A percentile compares a stretch with the other conserved stretches of the same genome.
phyloP scores from a whole-genome alignment of 2,888 invertebrate genomes.

The Azorinus chamasolen region DNA sequence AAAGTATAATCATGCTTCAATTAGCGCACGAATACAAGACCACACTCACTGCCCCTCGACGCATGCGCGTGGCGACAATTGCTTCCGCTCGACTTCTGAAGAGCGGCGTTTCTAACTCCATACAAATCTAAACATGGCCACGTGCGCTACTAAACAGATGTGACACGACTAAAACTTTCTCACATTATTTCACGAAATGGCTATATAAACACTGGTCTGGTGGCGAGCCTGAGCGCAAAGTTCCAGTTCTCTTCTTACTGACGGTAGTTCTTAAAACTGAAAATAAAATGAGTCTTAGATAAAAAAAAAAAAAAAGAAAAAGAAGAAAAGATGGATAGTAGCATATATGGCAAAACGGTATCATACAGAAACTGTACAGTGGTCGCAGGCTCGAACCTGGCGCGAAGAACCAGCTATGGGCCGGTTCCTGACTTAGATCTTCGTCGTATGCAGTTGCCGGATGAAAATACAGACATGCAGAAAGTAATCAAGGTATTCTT shows the following conservation, averaged over 20 bases:
- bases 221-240: no score
- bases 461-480: no score
- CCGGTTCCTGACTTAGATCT: conserved; percentile 31
- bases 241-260: no score
- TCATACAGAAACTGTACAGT: neutral
- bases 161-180: conserved; percentile 47
- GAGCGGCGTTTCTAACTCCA: conserved; percentile 36
- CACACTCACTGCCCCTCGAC: conserved; percentile 40
- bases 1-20: conserved; percentile 54
- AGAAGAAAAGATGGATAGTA: no score
- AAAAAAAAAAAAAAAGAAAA: no score
- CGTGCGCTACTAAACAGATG: conserved; percentile 58
- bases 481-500: no score
- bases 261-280: no score
- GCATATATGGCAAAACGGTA: no score
- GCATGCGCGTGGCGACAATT: conserved; percentile 59
- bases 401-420: conserved; percentile 17
- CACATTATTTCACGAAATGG: conserved; percentile 42
- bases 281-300: no score
- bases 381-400: conserved; percentile 38
- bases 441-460: neutral
- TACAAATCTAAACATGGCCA: conserved; percentile 50
- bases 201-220: conserved; percentile 20
- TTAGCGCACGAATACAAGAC: conserved; percentile 58
- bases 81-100: conserved; percentile 52